Evolutionary conservation across 30 jellyfish, hydroid and myxozoan genomes (phyloP).

Genomic region (Pseudorhiza aurosa): DNA sequence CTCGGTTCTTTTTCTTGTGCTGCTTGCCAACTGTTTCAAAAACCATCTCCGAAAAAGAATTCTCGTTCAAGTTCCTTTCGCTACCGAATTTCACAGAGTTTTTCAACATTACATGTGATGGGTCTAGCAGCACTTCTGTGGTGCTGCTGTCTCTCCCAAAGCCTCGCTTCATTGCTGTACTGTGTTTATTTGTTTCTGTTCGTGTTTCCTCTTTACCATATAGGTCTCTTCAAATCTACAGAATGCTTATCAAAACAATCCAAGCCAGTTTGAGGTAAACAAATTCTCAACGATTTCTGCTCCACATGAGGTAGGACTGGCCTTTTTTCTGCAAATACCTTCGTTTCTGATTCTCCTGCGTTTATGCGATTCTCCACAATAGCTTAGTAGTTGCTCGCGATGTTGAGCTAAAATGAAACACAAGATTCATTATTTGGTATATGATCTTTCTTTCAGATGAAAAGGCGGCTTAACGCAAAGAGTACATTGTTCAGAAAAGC

Average conservation of each 20-base stretch:
- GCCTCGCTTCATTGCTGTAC: conserved; percentile 35
- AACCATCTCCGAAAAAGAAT: conserved; percentile 34
- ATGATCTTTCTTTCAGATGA: conserved; percentile 29
- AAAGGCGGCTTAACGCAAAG: conserved; percentile 49
- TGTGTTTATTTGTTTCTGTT: not conserved
- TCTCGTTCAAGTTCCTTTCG: conserved; percentile 29
- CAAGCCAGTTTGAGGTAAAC: conserved; percentile 6
- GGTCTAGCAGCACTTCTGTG: conserved; percentile 16
- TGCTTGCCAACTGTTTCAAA: conserved; percentile 48
- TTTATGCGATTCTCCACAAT: conserved; percentile 6
- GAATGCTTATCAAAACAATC: not conserved
- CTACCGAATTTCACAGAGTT: conserved; percentile 33
- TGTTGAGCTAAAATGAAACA: conserved; percentile 14
- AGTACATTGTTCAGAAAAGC: conserved; percentile 20
- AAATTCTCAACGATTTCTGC: conserved; percentile 34
- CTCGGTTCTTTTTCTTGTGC: conserved; percentile 32
- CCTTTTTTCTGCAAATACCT: not conserved
- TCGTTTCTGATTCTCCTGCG: not conserved
- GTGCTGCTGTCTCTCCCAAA: conserved; percentile 15
- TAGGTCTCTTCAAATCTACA: not conserved
- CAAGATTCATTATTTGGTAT: conserved; percentile 16
- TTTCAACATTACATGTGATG: conserved; percentile 18
- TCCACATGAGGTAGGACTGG: conserved; percentile 5
- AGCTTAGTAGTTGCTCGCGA: conserved; percentile 19
- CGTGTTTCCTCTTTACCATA: conserved; percentile 2